These are phyloP conservation scores for Coryphaenoides rupestris DNA, from an alignment of 2,113 vertebrate genomes.

Conservation along the genomic window DNA sequence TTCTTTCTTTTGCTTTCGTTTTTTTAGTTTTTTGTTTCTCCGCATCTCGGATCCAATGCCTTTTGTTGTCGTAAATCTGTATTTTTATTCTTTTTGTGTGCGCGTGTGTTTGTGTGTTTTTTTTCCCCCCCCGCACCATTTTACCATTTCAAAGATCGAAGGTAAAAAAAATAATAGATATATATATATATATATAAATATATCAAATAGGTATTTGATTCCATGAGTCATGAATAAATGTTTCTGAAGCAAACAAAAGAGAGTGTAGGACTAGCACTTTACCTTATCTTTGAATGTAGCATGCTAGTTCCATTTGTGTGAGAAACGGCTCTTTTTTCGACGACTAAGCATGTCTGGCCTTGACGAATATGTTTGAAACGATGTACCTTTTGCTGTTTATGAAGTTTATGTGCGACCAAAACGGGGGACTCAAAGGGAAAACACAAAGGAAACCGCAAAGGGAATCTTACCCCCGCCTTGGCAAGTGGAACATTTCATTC, in stretches of 20 bases:
- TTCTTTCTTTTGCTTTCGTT: no score
- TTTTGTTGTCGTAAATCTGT: no score
- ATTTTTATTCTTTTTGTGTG: slow-evolving; percentile 5
- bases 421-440: slow-evolving; percentile 32
- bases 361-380: slow-evolving; percentile 57
- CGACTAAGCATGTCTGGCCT: slow-evolving; percentile 71
- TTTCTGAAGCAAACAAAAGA: slow-evolving; percentile 29
- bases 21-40: slow-evolving; percentile 7
- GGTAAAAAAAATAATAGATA: no score
- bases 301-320: slow-evolving; percentile 71
- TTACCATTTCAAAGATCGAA: slow-evolving; percentile 10
- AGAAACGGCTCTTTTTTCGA: slow-evolving; percentile 67
- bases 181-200: no score
- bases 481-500: not conserved
- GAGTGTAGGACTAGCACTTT: slow-evolving; percentile 34
- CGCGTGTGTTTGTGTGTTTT: no score
- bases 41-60: not conserved
- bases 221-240: slow-evolving; percentile 26
- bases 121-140: slow-evolving; percentile 1
- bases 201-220: slow-evolving; percentile 16
- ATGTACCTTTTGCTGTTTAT: slow-evolving; percentile 64
- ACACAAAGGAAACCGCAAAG: slow-evolving; percentile 19
- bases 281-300: slow-evolving; percentile 62
- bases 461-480: slow-evolving; percentile 9
- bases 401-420: slow-evolving; percentile 59